Percentiles rank a stretch among this genome's conserved stretches.
These are phyloP conservation scores for Maniola jurtina DNA, from an alignment of 1,140 invertebrate species.

Conservation along the genomic window DNA sequence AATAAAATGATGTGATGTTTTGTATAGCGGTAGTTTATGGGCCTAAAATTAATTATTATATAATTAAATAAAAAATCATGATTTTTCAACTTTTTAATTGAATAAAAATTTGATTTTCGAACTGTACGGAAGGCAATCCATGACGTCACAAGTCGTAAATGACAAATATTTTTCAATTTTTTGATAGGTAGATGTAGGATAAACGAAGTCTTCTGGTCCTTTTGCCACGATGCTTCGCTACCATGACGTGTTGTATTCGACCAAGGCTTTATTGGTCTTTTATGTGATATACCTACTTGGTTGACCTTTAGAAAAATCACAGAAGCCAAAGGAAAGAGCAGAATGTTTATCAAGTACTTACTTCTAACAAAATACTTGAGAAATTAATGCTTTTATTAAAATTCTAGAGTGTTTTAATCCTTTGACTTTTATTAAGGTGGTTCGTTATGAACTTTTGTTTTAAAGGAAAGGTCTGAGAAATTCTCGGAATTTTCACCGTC, in stretches of 20 bases:
- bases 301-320: slow-evolving; percentile 20
- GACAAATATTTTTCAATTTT: too few relatives aligned
- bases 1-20: too few relatives aligned
- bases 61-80: too few relatives aligned
- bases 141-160: too few relatives aligned
- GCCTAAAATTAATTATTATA: too few relatives aligned
- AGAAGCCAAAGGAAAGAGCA: slow-evolving; percentile 1
- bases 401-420: slow-evolving; percentile 21
- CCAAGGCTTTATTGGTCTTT: slow-evolving; percentile 23
- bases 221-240: too few relatives aligned
- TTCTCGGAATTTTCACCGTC: slow-evolving; percentile 1
- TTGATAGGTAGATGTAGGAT: too few relatives aligned
- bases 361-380: slow-evolving; percentile 4
- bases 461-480: slow-evolving; percentile 4
- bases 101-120: too few relatives aligned
- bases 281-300: slow-evolving; percentile 16
- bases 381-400: slow-evolving; percentile 24
- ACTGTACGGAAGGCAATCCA: too few relatives aligned
- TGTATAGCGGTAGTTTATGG: too few relatives aligned
- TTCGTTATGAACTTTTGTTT: slow-evolving; percentile 6
- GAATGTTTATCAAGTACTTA: slow-evolving; percentile 21
- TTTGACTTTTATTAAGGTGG: slow-evolving; percentile 19
- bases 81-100: too few relatives aligned
- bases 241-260: too few relatives aligned
- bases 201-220: background rate